These are phyloP conservation scores for Plebejus argus DNA, from an alignment of 2,888 invertebrate genomes.

Conservation along the genomic window DNA sequence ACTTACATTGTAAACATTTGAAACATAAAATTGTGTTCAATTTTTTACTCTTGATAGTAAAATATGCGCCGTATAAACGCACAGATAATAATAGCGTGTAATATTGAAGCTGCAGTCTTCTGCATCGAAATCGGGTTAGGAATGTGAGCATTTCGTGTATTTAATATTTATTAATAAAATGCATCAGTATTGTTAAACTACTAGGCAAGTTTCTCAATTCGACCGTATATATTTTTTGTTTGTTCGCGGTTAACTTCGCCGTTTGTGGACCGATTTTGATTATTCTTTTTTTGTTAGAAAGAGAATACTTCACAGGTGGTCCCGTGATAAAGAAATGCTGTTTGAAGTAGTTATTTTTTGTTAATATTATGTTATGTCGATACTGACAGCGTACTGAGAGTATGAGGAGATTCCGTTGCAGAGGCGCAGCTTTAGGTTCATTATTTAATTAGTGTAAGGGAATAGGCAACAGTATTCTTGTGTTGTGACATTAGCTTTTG, in stretches of 20 bases:
- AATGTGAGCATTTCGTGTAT: not conserved
- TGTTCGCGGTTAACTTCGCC: too few species aligned
- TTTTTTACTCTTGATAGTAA: conserved; percentile 13
- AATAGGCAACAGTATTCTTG: conserved; percentile 54
- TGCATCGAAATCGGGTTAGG: not conserved
- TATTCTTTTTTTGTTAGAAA: too few species aligned
- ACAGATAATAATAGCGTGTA: conserved; percentile 9
- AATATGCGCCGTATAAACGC: conserved; percentile 6
- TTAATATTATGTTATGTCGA: not conserved
- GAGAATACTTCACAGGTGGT: too few species aligned
- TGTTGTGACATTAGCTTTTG: conserved; percentile 48
- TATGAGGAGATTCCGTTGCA: not conserved
- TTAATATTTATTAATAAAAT: not conserved
- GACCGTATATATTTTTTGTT: too few species aligned
- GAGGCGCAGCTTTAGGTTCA: not conserved
- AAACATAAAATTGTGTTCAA: conserved; percentile 17
- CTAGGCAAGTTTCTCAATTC: too few species aligned
- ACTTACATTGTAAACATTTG: not conserved
- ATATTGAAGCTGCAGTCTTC: not conserved
- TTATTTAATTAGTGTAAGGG: conserved; percentile 39
- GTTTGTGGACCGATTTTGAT: too few species aligned
- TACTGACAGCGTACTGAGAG: not conserved
- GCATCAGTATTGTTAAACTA: too few species aligned
- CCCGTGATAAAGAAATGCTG: too few species aligned
- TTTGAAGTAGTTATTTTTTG: not conserved